Evolutionary conservation across 1,140 invertebrate species (phyloP), one percentile per base, ranked within the genome.

Genomic region (Ips nitidus): DNA sequence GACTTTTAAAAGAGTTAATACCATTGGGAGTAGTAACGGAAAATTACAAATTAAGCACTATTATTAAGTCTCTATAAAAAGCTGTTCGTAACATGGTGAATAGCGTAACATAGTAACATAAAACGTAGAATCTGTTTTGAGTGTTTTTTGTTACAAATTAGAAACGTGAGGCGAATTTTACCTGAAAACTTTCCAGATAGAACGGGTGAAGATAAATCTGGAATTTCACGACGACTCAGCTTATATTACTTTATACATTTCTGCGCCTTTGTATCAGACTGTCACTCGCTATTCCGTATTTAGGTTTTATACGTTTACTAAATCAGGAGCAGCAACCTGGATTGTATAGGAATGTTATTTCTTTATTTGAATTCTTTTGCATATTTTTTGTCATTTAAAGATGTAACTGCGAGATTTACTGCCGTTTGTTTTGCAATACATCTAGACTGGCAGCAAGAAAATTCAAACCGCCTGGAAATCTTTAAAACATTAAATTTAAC

Each of bases 171-270:
- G 37, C 8, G 6, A 55, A 55, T 55, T 37, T 4, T 55, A 37
- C 2, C n/a, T 37, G 37, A 55, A 55, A n/a, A 36, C 37, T 55
- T 55, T 55, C 37, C 5, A 55, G 37, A 50, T 50, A 8, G 1
- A 50, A 22, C 45, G 7, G 22, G 6, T 8, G 22, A 50, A 50
- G 45, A 6, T 50, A 50, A 50, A 50, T 50, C 45, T 55, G 52
- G 52, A 55, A 55, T 55, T 55, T 55, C n/a, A 55, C 52, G 52
- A 55, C n/a, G 2, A 55, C 8, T 55, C 52, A 55, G 37, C 52
- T 55, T 55, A 55, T 55, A 55, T 55, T 55, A 55, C 52, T 37
- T 2, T 55, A 55, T 55, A 55, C n/a, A 55, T 55, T 22, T 55
- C 37, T 55, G 52, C 52, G 37, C 37, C 5, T 37, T 55, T 55